Conservation (phyloP, 2,113 vertebrate species). For the Myanophis thanlyinensis region DNA sequence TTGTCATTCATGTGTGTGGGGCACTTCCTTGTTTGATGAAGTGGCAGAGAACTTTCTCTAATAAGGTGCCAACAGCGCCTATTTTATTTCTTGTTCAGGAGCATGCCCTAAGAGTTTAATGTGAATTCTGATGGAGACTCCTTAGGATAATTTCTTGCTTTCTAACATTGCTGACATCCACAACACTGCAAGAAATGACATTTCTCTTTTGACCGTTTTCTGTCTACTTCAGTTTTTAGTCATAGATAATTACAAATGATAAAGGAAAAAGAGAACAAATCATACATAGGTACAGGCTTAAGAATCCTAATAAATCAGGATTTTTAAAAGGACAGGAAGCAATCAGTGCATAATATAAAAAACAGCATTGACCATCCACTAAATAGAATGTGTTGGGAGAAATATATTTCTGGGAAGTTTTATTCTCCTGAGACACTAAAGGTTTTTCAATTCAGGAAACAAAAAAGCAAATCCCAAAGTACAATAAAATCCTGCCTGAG, state of each 20-base stretch:
- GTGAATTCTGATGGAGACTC: neutral
- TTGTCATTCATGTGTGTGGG: neutral
- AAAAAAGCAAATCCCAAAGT: slow-evolving; percentile 3
- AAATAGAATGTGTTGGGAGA: slow-evolving; percentile 34
- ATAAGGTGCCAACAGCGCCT: neutral
- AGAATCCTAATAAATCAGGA: neutral
- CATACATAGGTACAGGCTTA: slow-evolving; percentile 8
- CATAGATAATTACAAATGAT: slow-evolving; percentile 18
- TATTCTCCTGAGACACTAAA: slow-evolving; percentile 33
- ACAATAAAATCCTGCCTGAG: neutral
- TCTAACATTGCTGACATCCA: slow-evolving; percentile 3
- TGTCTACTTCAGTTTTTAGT: slow-evolving; percentile 34
- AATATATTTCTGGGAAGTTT: slow-evolving; percentile 28
- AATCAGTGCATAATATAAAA: slow-evolving; percentile 16
- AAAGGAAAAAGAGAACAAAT: neutral
- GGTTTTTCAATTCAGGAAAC: slow-evolving; percentile 4
- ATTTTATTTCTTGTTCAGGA: neutral
- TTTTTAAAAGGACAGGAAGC: neutral
- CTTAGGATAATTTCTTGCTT: neutral
- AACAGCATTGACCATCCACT: slow-evolving; percentile 34
- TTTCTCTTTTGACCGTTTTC: neutral
- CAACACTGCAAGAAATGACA: neutral
- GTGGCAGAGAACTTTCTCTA: neutral
- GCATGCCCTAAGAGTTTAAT: neutral
- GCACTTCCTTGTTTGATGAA: neutral